phyloP scores from a whole-genome alignment of 2,113 vertebrate genomes.

The Phrynocephalus versicolor region DNA sequence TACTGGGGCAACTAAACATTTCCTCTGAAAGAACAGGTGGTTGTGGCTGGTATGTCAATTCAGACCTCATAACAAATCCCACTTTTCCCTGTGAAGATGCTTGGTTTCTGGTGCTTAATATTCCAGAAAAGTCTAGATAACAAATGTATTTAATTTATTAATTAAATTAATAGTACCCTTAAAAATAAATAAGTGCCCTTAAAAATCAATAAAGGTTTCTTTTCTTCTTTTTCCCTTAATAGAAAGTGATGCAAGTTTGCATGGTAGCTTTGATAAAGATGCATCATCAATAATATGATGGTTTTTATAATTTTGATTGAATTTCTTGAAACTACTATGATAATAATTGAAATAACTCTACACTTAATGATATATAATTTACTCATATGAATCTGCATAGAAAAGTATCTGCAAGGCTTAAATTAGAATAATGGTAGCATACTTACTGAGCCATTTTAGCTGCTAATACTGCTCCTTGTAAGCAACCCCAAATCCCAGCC shows the following conservation, averaged over 20 bases:
- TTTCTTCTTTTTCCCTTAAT: too few relatives aligned
- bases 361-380: neutral
- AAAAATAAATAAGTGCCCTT: too few relatives aligned
- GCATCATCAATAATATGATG: neutral
- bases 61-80: constrained; percentile 71
- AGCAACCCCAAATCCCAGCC: constrained; percentile 90
- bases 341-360: neutral
- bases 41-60: constrained; percentile 61
- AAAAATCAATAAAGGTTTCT: too few relatives aligned
- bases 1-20: constrained; percentile 73
- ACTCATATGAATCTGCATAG: constrained; percentile 18
- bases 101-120: neutral
- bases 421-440: constrained; percentile 7
- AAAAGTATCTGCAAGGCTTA: neutral
- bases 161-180: too few relatives aligned
- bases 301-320: neutral
- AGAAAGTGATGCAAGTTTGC: neutral
- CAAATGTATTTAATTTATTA: constrained; percentile 29
- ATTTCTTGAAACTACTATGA: neutral
- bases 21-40: constrained; percentile 81
- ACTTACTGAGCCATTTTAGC: constrained; percentile 96
- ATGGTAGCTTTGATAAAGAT: neutral
- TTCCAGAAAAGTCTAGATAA: constrained; percentile 64
- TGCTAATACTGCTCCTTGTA: constrained; percentile 86
- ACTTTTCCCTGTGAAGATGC: constrained; percentile 63